These are phyloP conservation scores for Syngnathus scovelli DNA, from an alignment of 2,113 vertebrate genomes.

Conservation along the genomic window DNA sequence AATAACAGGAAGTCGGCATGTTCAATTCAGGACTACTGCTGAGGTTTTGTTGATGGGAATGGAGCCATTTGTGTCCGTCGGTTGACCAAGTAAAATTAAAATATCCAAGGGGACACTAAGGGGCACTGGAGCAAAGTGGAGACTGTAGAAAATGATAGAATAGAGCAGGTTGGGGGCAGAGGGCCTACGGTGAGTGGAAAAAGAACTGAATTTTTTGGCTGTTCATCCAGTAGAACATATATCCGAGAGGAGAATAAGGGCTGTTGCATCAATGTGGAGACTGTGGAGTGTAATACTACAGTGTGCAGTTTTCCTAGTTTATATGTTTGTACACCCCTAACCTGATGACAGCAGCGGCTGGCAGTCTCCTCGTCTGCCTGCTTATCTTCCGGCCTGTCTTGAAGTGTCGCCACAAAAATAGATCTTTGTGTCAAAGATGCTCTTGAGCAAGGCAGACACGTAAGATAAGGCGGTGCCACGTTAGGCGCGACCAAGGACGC, in stretches of 20 bases:
- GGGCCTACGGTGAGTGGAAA: background rate
- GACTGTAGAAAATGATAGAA: background rate
- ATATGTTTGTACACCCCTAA: background rate
- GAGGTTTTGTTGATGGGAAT: background rate
- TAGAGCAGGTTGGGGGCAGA: background rate
- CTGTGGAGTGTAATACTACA: background rate
- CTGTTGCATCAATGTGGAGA: background rate
- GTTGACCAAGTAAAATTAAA: background rate
- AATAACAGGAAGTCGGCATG: constrained; percentile 14
- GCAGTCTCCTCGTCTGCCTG: constrained; percentile 43
- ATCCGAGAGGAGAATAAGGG: background rate
- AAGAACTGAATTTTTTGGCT: constrained; percentile 17
- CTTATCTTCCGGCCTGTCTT: constrained; percentile 50
- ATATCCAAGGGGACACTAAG: background rate
- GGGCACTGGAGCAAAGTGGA: background rate
- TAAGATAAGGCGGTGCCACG: constrained; percentile 23
- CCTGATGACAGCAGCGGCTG: background rate
- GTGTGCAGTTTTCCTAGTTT: background rate
- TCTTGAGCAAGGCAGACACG: constrained; percentile 6
- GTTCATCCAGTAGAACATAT: background rate
- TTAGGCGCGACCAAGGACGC: constrained; percentile 19
- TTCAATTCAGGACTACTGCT: background rate
- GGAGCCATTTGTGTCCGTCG: background rate
- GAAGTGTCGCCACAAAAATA: constrained; percentile 55
- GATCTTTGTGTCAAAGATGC: constrained; percentile 35